Evolutionary conservation across 92 coral and sea anemone genomes (phyloP).

Genomic region (Nematostella vectensis): DNA sequence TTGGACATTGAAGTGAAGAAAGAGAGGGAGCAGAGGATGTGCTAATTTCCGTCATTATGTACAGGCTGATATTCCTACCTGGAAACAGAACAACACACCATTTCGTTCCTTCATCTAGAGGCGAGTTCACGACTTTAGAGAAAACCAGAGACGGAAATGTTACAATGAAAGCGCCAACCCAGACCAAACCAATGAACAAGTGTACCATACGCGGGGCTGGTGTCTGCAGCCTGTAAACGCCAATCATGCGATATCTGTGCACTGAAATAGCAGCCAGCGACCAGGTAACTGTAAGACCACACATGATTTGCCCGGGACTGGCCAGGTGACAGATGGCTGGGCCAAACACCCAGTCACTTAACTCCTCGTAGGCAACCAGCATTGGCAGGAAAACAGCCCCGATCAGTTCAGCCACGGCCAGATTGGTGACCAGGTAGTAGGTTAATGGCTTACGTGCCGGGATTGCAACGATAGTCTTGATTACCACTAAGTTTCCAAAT

Average conservation of each 20-base stretch:
- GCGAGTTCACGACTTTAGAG: too few relatives aligned
- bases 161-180: too few relatives aligned
- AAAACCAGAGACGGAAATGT: too few relatives aligned
- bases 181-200: too few relatives aligned
- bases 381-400: slow-evolving; percentile 22
- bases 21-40: too few relatives aligned
- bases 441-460: slow-evolving; percentile 19
- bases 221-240: too few relatives aligned
- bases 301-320: slow-evolving; percentile 7
- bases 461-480: slow-evolving; percentile 1
- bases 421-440: slow-evolving; percentile 16
- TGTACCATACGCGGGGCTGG: too few relatives aligned
- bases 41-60: too few relatives aligned
- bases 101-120: too few relatives aligned
- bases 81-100: too few relatives aligned
- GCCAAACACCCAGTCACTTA: slow-evolving; percentile 20
- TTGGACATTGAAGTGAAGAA: too few relatives aligned
- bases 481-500: slow-evolving; percentile 13
- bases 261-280: slow-evolving; percentile 16
- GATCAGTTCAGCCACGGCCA: slow-evolving; percentile 18
- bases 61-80: too few relatives aligned
- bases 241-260: slow-evolving; percentile 5
- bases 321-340: slow-evolving; percentile 16
- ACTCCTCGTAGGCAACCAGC: slow-evolving; percentile 12
- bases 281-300: slow-evolving; percentile 14